Evolutionary conservation across 2,888 invertebrate genomes (phyloP), one percentile per base, ranked within the genome.

Genomic region (Rhamnusium bicolor): DNA sequence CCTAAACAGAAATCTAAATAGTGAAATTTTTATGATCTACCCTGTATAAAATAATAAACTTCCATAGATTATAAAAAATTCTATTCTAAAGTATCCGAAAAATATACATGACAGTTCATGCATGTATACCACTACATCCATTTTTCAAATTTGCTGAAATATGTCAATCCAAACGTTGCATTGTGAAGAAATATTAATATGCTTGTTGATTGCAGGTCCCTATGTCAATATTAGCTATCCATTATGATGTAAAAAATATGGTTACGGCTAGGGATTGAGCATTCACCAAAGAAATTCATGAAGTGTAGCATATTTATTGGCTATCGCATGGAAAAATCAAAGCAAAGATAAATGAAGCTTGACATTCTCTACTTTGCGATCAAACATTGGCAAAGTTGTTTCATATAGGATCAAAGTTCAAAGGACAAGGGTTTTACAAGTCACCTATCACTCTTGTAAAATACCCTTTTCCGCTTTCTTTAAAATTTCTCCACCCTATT

Each of bases 301-400:
- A 32, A 60, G 47, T 66, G 71, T 58, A 58, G 58, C 56, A 46
- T 51, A 60, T 71, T 66, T 58, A 65, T 65, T 47, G 16, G 65
- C 47, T 10, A 47, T 14, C 56, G 58, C 27, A 65, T 58, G 19
- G 58, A 61, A 71, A 61, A 71, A 51, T 66, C 56, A 66, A 71
- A 53, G 66, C 46, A 40, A 32, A 65, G 60, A 46, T 66, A 71
- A 71, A 66, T 71, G 65, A 71, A 67, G 71, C 71, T 21, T 71
- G 66, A n/a, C 53, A 60, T 60, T 58, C 27, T 61, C 60, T 21
- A 18, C 32, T 53, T 27, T 67, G 54, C 61, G 40, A 69, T 69
- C 62, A 63, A 63, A 49, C 56, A 63, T 62, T 56, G 63, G 56
- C 63, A 62, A 69, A 69, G 69, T 62, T 69, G 69, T 69, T 70